Base-by-base conservation (phyloP, 1,140 invertebrate species). In the Drosophila fuyamai region DNA sequence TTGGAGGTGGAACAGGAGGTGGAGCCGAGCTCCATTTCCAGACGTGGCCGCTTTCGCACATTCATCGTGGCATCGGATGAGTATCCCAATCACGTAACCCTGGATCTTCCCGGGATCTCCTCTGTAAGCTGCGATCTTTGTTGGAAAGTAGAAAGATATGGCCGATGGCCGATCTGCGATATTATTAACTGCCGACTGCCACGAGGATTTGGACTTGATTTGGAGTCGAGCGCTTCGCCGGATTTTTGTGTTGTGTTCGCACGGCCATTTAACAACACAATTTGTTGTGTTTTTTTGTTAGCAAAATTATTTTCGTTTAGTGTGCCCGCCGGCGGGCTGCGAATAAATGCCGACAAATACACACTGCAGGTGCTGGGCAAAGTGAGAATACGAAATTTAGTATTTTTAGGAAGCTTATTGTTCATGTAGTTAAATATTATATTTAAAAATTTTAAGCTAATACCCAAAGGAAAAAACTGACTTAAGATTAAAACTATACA, bases 21-120 rank as follows among this genome's bases (percentile, higher is more conserved):
- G 4, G 54, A 38, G 1, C 43, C 48, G 10, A 76, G 54, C 48
- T 76, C 73, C 36, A 90, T 61, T 50, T 89, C 81, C 77, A 89
- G 74, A 76, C 84, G 85, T 90, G 77, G 77, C 54, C 84, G 81
- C 77, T 89, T 89, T 14, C 68, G 72, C 27, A 81, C 66, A 54
- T 84, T 90, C 84, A 90, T 89, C 66, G 53, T 68, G 1, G 61
- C 65, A 68, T 66, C 43, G 56, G 56, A 35, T 51, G 46, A 47
- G 16, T 14, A 5, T 74, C 36, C 32, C 41, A 73, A 62, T 68
- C 65, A 68, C 65, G 65, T 68, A 68, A 68, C 65, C 18, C 4
- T 51, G 56, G 27, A 51, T 51, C 48, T 35, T 10, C 14, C 38
- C 36, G 54, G 60, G 55, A 63, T 63, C 55, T 43, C 36, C 27